A percentile compares a stretch with the other conserved stretches of the same genome.
Conservation (phyloP, 2,888 invertebrate species). For the Allophyes oxyacanthae region DNA sequence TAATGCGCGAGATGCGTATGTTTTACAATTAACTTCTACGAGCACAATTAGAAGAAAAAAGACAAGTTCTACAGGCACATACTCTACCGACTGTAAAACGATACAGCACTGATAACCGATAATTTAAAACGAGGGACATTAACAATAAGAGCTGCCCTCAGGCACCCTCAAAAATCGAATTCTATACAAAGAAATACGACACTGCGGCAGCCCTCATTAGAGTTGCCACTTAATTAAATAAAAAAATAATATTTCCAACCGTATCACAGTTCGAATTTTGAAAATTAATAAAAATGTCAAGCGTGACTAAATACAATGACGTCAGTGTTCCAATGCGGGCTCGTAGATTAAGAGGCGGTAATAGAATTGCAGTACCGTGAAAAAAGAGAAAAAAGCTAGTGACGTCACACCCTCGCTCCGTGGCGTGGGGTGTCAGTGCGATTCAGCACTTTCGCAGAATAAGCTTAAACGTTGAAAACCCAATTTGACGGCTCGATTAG, state of each 20-base stretch:
- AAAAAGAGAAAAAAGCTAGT: slow-evolving; percentile 78
- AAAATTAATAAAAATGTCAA: slow-evolving; percentile 65
- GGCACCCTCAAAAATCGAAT: slow-evolving; percentile 71
- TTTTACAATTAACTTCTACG: background rate
- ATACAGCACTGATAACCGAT: slow-evolving; percentile 80
- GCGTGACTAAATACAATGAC: slow-evolving; percentile 65
- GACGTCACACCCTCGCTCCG: slow-evolving; percentile 68
- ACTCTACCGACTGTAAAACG: slow-evolving; percentile 74
- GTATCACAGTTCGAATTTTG: slow-evolving; percentile 58
- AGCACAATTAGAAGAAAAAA: background rate
- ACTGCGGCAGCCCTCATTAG: slow-evolving; percentile 79
- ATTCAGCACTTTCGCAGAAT: slow-evolving; percentile 84
- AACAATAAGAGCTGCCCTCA: slow-evolving; percentile 70
- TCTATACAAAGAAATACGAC: slow-evolving; percentile 79
- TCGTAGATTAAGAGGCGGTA: slow-evolving; percentile 67
- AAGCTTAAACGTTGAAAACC: slow-evolving; percentile 85
- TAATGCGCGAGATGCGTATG: background rate
- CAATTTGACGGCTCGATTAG: slow-evolving; percentile 88
- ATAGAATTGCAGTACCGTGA: slow-evolving; percentile 79
- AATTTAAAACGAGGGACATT: slow-evolving; percentile 72
- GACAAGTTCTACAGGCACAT: slow-evolving; percentile 18
- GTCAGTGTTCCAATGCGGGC: slow-evolving; percentile 64
- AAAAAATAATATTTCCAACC: slow-evolving; percentile 60
- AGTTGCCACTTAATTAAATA: slow-evolving; percentile 74
- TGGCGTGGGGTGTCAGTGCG: slow-evolving; percentile 74